Percentiles rank a stretch among this genome's conserved stretches.
phyloP scores from a whole-genome alignment of 2,113 vertebrate species.

The Malurus cyaneus region DNA sequence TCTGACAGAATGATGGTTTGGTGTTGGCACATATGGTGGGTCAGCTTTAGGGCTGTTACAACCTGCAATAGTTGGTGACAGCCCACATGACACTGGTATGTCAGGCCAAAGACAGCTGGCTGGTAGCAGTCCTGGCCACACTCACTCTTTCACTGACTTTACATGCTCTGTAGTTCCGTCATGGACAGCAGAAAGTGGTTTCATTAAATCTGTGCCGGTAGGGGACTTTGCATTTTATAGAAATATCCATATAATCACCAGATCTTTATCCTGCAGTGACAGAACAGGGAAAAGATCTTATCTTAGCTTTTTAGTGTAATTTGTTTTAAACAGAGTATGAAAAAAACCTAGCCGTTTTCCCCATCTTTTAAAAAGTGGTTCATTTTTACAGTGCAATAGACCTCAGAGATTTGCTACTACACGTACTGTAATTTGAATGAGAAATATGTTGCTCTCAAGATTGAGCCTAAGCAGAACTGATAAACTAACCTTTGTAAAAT shows the following conservation, averaged over 20 bases:
- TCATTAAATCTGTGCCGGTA: not conserved
- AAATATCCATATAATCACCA: not conserved
- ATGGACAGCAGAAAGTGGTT: not conserved
- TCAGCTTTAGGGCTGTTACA: not conserved
- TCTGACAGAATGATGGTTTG: not conserved
- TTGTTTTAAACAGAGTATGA: not conserved
- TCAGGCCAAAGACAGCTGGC: not conserved
- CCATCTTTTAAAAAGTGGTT: not conserved
- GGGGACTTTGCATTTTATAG: not conserved
- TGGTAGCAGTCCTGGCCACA: not conserved
- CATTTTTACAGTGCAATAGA: not conserved
- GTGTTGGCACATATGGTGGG: not conserved
- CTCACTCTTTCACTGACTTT: not conserved
- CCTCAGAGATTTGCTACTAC: not conserved
- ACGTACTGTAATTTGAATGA: not conserved
- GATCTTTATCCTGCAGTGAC: not conserved
- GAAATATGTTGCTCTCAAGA: not conserved
- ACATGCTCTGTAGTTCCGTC: not conserved
- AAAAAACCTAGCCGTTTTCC: not conserved
- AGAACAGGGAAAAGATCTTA: not conserved
- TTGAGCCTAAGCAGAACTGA: not conserved
- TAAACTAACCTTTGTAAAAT: slow-evolving; percentile 62
- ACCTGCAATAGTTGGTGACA: not conserved
- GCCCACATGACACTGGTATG: not conserved
- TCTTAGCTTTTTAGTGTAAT: not conserved